Conservation (phyloP, 2,888 invertebrate species). For the Phyllotreta cruciferae region DNA sequence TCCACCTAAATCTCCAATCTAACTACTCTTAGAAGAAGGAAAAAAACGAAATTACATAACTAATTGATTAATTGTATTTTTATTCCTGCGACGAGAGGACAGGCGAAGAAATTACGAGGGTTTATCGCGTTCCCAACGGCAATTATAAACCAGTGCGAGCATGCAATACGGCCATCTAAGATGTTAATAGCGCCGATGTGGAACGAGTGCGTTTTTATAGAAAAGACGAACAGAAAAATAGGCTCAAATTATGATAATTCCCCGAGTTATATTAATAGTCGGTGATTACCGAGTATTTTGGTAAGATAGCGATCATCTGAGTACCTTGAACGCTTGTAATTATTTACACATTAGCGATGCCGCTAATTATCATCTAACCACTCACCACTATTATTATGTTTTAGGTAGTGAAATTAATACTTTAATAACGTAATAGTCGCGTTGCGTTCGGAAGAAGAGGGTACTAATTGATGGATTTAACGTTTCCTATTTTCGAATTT, state of each 20-base stretch:
- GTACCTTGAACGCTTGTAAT: constrained; percentile 58
- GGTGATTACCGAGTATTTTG: constrained; percentile 51
- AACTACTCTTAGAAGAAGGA: too few relatives aligned
- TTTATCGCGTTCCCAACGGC: constrained; percentile 11
- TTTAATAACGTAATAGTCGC: constrained; percentile 56
- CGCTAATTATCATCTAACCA: constrained; percentile 58
- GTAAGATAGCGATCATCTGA: constrained; percentile 56
- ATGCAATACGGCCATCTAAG: constrained; percentile 52
- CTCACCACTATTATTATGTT: constrained; percentile 57
- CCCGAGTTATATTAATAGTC: constrained; percentile 49
- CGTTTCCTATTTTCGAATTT: constrained; percentile 16
- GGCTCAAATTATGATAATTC: constrained; percentile 50
- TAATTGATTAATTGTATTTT: too few relatives aligned
- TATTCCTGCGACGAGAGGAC: neutral
- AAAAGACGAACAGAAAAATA: constrained; percentile 37
- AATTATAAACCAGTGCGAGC: constrained; percentile 23
- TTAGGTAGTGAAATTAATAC: constrained; percentile 60
- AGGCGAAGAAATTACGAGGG: neutral
- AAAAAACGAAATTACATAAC: too few relatives aligned
- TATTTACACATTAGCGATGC: constrained; percentile 61
- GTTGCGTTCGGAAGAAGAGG: constrained; percentile 42
- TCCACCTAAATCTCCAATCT: too few relatives aligned
- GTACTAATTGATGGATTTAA: constrained; percentile 41
- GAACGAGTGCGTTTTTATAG: constrained; percentile 33
- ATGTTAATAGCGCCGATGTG: constrained; percentile 46